Evolutionary conservation across 2,113 vertebrate genomes (phyloP).

Genomic region (Odocoileus hemionus): DNA sequence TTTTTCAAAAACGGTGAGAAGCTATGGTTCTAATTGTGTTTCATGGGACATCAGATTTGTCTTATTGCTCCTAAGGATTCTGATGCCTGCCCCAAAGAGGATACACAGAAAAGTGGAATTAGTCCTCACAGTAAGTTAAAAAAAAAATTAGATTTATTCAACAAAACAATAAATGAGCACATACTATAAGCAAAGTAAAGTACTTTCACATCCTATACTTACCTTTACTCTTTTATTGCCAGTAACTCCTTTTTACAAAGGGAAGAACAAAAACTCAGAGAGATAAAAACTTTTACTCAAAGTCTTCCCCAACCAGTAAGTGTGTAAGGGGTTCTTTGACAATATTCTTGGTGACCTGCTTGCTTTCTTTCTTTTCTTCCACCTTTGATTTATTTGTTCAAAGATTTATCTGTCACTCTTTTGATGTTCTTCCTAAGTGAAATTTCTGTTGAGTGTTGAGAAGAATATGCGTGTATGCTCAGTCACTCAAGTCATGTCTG

Average conservation of each 20-base stretch:
- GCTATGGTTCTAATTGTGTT: neutral
- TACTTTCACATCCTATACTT: neutral
- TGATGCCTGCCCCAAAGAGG: neutral
- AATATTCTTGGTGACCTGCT: neutral
- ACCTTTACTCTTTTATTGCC: neutral
- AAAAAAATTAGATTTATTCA: neutral
- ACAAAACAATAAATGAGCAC: neutral
- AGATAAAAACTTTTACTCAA: neutral
- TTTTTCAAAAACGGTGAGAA: neutral
- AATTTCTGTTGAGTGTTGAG: neutral
- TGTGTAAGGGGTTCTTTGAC: neutral
- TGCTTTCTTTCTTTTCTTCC: neutral
- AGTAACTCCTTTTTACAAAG: neutral
- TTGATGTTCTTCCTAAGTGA: neutral
- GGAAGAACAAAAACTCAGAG: neutral
- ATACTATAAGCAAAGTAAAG: neutral
- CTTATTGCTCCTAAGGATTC: neutral
- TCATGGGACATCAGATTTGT: neutral
- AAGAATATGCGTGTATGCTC: neutral
- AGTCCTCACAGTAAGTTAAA: neutral
- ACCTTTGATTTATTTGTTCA: neutral
- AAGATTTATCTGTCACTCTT: neutral
- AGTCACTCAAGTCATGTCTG: neutral
- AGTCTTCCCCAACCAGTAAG: neutral
- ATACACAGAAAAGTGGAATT: neutral